Evolutionary conservation across 2,888 invertebrate species (phyloP).

Genomic region (Choristoneura rosaceana): DNA sequence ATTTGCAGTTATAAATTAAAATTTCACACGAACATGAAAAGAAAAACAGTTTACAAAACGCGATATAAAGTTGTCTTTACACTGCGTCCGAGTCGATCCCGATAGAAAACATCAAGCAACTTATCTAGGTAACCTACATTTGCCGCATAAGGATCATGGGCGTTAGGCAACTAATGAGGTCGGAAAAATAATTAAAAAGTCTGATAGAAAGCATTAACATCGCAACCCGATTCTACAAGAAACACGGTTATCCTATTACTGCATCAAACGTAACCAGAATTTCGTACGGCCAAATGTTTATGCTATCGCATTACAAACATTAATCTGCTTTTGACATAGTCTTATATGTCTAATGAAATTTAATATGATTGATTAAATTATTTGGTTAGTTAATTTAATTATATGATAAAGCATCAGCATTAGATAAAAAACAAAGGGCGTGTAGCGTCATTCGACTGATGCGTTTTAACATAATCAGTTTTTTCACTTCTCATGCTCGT

Average conservation of each 20-base stretch:
- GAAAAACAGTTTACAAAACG: constrained; percentile 30
- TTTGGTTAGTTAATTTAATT: not conserved
- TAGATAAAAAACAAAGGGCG: not conserved
- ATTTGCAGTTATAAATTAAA: constrained; percentile 33
- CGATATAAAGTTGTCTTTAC: constrained; percentile 11
- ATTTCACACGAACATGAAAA: constrained; percentile 28
- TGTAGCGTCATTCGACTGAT: not conserved
- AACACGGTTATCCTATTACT: constrained; percentile 73
- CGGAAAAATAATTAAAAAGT: constrained; percentile 63
- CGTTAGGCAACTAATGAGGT: constrained; percentile 52
- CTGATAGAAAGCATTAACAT: constrained; percentile 57
- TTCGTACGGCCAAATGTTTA: constrained; percentile 8
- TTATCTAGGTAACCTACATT: constrained; percentile 47
- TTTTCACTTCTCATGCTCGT: no score
- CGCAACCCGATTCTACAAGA: constrained; percentile 63
- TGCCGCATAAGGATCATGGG: constrained; percentile 47
- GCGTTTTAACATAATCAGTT: no score
- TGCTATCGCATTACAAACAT: not conserved
- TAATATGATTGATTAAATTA: not conserved
- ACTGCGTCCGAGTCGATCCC: constrained; percentile 33
- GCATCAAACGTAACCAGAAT: constrained; percentile 42
- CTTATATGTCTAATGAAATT: constrained; percentile 3
- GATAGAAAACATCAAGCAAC: constrained; percentile 37
- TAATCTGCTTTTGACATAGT: constrained; percentile 6
- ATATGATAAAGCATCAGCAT: not conserved